phyloP scores from a whole-genome alignment of 2,888 invertebrate genomes.

The Urechis unicinctus region DNA sequence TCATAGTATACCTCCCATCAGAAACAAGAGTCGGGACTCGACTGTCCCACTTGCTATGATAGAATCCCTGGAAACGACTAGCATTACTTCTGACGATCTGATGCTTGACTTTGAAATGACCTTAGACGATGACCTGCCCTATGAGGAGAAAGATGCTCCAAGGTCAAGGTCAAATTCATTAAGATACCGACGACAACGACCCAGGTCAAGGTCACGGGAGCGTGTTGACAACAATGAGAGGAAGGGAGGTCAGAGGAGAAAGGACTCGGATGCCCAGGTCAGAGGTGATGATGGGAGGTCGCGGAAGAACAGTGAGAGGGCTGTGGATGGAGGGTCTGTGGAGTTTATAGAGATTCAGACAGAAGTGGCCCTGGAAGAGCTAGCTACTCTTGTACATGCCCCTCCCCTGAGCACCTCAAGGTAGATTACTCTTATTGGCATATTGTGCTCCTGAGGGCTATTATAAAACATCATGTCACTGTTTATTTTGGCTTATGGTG shows the following conservation, averaged over 20 bases:
- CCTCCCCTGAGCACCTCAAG: not conserved
- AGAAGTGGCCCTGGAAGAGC: not conserved
- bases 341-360: too few relatives aligned
- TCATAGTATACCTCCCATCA: not conserved
- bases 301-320: too few relatives aligned
- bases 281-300: too few relatives aligned
- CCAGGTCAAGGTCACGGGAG: not conserved
- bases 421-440: not conserved
- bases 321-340: too few relatives aligned
- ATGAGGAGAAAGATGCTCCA: not conserved
- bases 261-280: too few relatives aligned
- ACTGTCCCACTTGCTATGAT: not conserved
- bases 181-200: too few relatives aligned
- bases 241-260: too few relatives aligned
- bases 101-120: slow-evolving; percentile 19
- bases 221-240: not conserved
- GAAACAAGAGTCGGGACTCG: too few relatives aligned
- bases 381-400: not conserved
- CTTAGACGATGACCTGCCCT: not conserved
- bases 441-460: not conserved
- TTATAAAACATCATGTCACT: too few relatives aligned
- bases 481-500: too few relatives aligned
- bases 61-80: slow-evolving; percentile 3
- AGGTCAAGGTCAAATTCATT: not conserved
- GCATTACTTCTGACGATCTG: slow-evolving; percentile 3